Evolutionary conservation across 2,113 vertebrate species (phyloP).

Genomic region (Struthidea cinerea): DNA sequence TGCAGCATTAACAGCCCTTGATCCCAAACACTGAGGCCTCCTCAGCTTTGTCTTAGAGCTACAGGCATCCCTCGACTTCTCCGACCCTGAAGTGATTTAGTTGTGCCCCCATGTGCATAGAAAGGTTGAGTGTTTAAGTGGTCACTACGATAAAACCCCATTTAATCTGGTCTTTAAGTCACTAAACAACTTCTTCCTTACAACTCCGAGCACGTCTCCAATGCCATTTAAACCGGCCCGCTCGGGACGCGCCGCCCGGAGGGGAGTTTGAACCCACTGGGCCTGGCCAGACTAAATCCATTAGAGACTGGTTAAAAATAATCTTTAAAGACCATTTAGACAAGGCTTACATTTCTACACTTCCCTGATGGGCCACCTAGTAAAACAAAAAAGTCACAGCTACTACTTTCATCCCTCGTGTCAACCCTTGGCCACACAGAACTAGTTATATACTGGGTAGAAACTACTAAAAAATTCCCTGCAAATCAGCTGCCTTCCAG

Average conservation of each 20-base stretch:
- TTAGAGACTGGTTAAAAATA: conserved; percentile 21
- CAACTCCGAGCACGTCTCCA: neutral
- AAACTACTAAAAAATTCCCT: conserved; percentile 77
- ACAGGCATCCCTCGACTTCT: conserved; percentile 63
- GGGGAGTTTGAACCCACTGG: neutral
- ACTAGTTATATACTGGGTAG: conserved; percentile 65
- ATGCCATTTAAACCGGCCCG: neutral
- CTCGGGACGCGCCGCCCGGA: neutral
- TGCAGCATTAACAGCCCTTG: conserved; percentile 67
- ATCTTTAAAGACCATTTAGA: conserved; percentile 64
- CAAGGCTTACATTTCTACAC: conserved; percentile 67
- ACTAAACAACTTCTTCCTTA: conserved; percentile 21
- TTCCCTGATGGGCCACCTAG: conserved; percentile 58
- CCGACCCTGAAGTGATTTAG: conserved; percentile 58
- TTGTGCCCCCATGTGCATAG: conserved; percentile 65
- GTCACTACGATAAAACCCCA: conserved; percentile 50
- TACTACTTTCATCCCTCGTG: conserved; percentile 60
- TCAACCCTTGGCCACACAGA: conserved; percentile 68
- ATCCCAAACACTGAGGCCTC: conserved; percentile 53
- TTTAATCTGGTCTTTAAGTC: conserved; percentile 61
- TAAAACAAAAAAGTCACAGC: conserved; percentile 45
- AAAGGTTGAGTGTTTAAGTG: conserved; percentile 66
- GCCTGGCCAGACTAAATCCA: neutral
- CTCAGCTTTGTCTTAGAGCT: conserved; percentile 53
- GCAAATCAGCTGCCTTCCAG: conserved; percentile 75